Evolutionary conservation across 2,797 vertebrate genomes (phyloP).

Genomic region (Pseudomugil gertrudae): DNA sequence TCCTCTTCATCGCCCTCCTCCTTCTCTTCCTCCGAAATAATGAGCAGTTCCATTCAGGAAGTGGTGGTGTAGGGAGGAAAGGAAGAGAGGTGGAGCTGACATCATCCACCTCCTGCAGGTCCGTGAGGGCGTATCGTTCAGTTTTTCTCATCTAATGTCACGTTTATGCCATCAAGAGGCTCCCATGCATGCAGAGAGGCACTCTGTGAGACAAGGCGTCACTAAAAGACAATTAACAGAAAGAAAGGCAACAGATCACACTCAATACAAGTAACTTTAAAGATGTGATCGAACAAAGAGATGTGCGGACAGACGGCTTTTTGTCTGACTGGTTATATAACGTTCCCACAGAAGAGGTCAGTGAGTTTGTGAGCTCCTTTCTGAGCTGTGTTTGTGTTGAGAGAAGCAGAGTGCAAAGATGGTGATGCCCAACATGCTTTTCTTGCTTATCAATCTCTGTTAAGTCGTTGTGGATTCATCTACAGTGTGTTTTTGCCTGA

Average conservation of each 20-base stretch:
- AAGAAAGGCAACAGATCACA: slow-evolving; percentile 13
- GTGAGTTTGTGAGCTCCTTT: slow-evolving; percentile 38
- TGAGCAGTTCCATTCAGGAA: slow-evolving; percentile 51
- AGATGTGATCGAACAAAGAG: slow-evolving; percentile 20
- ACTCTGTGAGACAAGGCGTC: slow-evolving; percentile 3
- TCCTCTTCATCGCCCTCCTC: slow-evolving; percentile 67
- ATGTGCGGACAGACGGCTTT: slow-evolving; percentile 17
- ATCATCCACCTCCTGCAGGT: slow-evolving; percentile 73
- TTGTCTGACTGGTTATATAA: slow-evolving; percentile 51
- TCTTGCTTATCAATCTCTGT: neutral
- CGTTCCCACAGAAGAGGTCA: slow-evolving; percentile 31
- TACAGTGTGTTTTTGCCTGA: neutral
- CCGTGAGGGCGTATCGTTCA: slow-evolving; percentile 38
- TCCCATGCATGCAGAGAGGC: slow-evolving; percentile 1
- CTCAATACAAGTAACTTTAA: slow-evolving; percentile 4
- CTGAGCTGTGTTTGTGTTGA: slow-evolving; percentile 13
- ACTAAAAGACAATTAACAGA: neutral
- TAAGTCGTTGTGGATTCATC: neutral
- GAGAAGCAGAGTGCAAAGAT: slow-evolving; percentile 16
- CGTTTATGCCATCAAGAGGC: slow-evolving; percentile 14
- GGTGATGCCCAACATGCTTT: neutral
- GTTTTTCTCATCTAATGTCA: slow-evolving; percentile 17
- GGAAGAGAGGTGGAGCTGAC: slow-evolving; percentile 78
- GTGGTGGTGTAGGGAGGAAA: slow-evolving; percentile 62
- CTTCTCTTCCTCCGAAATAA: slow-evolving; percentile 62